These are phyloP conservation scores for Crocodylus rhombifer DNA, from an alignment of 2,797 vertebrate genomes.

Conservation along the genomic window DNA sequence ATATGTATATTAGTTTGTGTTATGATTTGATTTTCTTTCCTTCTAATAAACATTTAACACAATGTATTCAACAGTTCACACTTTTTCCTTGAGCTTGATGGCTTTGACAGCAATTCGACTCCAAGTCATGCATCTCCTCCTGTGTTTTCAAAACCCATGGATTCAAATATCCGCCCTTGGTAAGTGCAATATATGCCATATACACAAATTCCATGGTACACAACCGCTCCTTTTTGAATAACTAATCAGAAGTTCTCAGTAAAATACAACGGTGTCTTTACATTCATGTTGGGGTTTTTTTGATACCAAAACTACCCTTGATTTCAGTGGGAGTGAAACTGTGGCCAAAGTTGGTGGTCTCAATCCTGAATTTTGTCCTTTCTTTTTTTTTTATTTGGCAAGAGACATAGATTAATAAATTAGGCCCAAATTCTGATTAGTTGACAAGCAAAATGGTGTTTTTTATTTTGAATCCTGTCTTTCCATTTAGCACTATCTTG, in stretches of 20 bases:
- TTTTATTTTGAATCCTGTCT: not conserved
- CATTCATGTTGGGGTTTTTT: not conserved
- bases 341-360: not conserved
- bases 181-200: constrained; percentile 16
- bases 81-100: constrained; percentile 85
- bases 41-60: constrained; percentile 25
- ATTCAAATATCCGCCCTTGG: constrained; percentile 85
- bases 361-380: not conserved
- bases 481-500: not conserved
- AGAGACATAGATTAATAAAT: not conserved
- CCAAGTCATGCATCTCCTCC: constrained; percentile 80
- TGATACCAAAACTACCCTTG: not conserved
- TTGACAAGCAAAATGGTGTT: not conserved
- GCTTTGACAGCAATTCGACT: constrained; percentile 78
- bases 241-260: not conserved
- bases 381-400: not conserved
- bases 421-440: not conserved
- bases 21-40: not conserved
- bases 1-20: accelerated
- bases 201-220: not conserved
- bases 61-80: constrained; percentile 75
- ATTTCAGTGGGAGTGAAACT: not conserved
- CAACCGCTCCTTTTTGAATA: not conserved
- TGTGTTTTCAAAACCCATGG: constrained; percentile 85
- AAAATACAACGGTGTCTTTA: not conserved